phyloP scores from a whole-genome alignment of 1,140 invertebrate genomes.

The Trichonephila inaurata region DNA sequence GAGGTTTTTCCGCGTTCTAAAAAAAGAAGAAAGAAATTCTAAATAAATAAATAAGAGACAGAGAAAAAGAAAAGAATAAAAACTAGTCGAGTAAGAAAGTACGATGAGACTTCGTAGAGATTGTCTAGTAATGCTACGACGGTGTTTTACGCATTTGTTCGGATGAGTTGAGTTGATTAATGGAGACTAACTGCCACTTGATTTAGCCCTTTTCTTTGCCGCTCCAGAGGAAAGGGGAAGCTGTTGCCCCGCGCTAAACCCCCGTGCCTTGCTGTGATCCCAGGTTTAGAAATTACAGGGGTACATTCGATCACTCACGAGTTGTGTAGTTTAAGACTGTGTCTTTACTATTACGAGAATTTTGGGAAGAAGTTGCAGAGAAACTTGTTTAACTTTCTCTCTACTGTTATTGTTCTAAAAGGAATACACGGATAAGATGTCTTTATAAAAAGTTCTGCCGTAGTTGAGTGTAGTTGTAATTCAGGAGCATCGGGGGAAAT shows the following conservation, averaged over 20 bases:
- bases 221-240: neutral
- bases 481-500: too few relatives aligned
- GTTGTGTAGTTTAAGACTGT: neutral
- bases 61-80: neutral
- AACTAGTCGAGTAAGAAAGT: neutral
- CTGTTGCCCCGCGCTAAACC: conserved; percentile 28
- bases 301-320: conserved; percentile 7
- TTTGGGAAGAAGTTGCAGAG: too few relatives aligned
- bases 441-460: too few relatives aligned
- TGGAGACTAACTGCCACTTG: conserved; percentile 61
- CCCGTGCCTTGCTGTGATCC: neutral
- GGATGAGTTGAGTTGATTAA: conserved; percentile 71
- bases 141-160: conserved; percentile 62
- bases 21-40: conserved; percentile 12
- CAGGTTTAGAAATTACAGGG: conserved; percentile 22
- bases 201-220: conserved; percentile 44
- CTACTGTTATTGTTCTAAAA: too few relatives aligned
- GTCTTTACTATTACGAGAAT: neutral
- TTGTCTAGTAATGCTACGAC: conserved; percentile 49
- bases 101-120: neutral
- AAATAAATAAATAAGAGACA: neutral
- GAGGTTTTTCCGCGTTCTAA: neutral
- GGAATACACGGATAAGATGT: too few relatives aligned
- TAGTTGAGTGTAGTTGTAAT: too few relatives aligned
- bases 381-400: too few relatives aligned